Conservation (phyloP, 2,888 invertebrate species). For the Zelleria hepariella region DNA sequence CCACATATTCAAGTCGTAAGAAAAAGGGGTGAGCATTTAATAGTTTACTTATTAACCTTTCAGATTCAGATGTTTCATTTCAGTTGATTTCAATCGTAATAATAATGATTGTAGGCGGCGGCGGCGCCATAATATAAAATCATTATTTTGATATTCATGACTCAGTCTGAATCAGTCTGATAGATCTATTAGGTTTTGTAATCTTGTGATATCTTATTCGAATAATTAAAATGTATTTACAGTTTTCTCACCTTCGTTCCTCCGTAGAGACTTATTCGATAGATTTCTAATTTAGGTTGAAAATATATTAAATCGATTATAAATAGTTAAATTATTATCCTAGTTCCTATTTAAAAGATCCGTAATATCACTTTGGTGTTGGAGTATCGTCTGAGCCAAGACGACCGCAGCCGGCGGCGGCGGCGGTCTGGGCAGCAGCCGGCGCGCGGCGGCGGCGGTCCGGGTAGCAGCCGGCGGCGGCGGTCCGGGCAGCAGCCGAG, state of each 20-base stretch:
- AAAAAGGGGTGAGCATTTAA: too few relatives aligned
- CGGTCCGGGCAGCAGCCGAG: background rate
- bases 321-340: background rate
- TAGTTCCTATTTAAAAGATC: background rate
- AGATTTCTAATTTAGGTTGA: background rate
- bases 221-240: slow-evolving; percentile 3
- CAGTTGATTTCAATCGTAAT: too few relatives aligned
- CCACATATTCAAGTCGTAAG: too few relatives aligned
- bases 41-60: too few relatives aligned
- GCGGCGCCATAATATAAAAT: too few relatives aligned
- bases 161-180: background rate
- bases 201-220: background rate
- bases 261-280: background rate
- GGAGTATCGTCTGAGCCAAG: slow-evolving; percentile 17
- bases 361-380: slow-evolving; percentile 51
- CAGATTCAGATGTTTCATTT: too few relatives aligned
- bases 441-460: background rate
- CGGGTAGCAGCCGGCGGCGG: background rate
- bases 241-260: background rate
- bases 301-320: background rate
- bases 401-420: background rate
- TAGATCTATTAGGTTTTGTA: background rate
- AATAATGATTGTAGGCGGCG: too few relatives aligned
- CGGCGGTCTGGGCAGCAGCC: background rate
- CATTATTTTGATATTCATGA: too few relatives aligned